Conservation (phyloP, 30 jellyfish, hydroid and myxozoan genomes). For the Pelagia noctiluca region DNA sequence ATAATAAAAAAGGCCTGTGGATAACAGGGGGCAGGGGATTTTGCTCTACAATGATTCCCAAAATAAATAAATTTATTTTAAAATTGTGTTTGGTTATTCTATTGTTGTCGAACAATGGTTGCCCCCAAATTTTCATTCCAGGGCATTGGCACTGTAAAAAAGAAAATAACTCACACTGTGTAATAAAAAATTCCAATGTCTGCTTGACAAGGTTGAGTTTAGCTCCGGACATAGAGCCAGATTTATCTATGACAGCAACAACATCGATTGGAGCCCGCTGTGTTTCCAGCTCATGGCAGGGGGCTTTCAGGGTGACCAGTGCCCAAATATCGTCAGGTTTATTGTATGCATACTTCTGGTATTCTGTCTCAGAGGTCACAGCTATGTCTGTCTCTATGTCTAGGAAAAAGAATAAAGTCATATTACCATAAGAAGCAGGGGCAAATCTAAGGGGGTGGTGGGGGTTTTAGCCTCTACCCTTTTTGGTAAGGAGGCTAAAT, state of each 20-base stretch:
- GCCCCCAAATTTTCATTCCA: no score
- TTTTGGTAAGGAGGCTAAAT: no score
- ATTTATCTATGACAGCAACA: slow-evolving; percentile 91
- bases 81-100: no score
- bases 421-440: no score
- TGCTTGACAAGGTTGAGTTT: slow-evolving; percentile 78
- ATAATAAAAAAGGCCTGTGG: no score
- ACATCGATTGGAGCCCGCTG: slow-evolving; percentile 84
- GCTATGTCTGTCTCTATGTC: slow-evolving; percentile 34
- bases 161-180: slow-evolving; percentile 77
- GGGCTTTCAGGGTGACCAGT: slow-evolving; percentile 82
- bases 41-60: no score
- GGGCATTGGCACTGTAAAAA: no score
- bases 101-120: no score
- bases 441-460: no score
- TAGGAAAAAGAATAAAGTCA: background rate
- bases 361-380: slow-evolving; percentile 72
- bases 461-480: no score
- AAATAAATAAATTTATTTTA: no score
- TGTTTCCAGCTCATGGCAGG: slow-evolving; percentile 64
- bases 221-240: slow-evolving; percentile 92
- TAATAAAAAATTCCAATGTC: slow-evolving; percentile 76
- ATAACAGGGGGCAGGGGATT: no score
- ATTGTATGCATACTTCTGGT: slow-evolving; percentile 61
- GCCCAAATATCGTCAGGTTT: slow-evolving; percentile 85